These are phyloP conservation scores for Chaetogeoica ovagalla DNA, from an alignment of 2,888 invertebrate genomes.

Conservation along the genomic window DNA sequence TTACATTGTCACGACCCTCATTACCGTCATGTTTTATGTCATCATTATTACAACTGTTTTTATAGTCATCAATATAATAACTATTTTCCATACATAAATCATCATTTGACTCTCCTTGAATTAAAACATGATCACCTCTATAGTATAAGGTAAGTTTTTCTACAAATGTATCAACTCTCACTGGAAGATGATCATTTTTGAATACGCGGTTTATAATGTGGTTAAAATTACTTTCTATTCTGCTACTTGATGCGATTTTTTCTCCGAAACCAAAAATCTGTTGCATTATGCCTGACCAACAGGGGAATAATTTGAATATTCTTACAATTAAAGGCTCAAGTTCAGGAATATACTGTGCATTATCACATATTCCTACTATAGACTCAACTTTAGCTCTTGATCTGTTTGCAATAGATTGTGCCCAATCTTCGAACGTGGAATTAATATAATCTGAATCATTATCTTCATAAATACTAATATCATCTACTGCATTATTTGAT, in stretches of 20 bases:
- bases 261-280: conserved; percentile 15
- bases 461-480: neutral
- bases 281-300: conserved; percentile 14
- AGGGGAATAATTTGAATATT: conserved; percentile 17
- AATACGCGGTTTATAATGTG: neutral
- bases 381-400: conserved; percentile 14
- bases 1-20: no score
- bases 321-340: conserved; percentile 7
- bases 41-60: no score
- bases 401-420: conserved; percentile 13
- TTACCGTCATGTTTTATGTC: no score
- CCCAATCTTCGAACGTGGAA: neutral
- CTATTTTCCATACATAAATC: no score
- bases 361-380: conserved; percentile 15
- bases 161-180: conserved; percentile 9
- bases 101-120: no score
- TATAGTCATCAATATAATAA: no score
- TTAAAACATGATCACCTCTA: neutral
- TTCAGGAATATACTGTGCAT: conserved; percentile 17
- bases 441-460: neutral
- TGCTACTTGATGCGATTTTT: conserved; percentile 3
- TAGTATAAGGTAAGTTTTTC: conserved; percentile 5
- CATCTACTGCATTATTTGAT: no score
- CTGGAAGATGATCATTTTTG: neutral
- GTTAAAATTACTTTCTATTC: conserved; percentile 4